Evolutionary conservation across 2,113 vertebrate genomes (phyloP).

Genomic region (Odocoileus hemionus): DNA sequence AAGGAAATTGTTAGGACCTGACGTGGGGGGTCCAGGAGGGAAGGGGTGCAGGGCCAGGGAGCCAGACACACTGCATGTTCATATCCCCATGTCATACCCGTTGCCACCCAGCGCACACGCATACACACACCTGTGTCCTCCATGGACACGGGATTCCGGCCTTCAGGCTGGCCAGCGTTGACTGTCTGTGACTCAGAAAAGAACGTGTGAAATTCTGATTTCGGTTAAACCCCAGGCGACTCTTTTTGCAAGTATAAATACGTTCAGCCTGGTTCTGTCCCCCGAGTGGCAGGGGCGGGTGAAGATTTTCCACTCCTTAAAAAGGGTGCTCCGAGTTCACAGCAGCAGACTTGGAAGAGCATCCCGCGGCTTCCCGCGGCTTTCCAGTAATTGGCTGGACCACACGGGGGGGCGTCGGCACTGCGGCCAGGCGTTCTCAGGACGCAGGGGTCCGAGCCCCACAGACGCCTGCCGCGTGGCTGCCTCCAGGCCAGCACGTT

Average conservation of each 20-base stretch:
- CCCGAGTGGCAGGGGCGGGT: neutral
- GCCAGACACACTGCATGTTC: neutral
- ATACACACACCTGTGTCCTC: neutral
- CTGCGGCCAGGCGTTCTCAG: neutral
- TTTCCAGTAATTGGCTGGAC: neutral
- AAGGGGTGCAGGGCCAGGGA: accelerated
- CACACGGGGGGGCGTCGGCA: accelerated
- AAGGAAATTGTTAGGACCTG: neutral
- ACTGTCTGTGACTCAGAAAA: neutral
- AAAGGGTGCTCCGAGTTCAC: no score
- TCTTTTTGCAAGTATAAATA: accelerated
- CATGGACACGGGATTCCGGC: neutral
- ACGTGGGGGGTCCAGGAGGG: neutral
- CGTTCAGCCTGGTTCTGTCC: neutral
- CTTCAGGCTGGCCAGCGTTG: neutral
- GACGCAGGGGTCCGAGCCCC: accelerated
- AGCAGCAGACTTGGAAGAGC: neutral
- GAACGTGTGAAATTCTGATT: accelerated
- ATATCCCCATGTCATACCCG: no score
- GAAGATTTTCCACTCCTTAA: neutral
- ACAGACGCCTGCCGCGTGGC: accelerated
- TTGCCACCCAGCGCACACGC: accelerated
- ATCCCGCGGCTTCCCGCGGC: neutral
- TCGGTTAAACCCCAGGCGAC: neutral
- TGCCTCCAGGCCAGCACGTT: neutral